Base-by-base conservation (phyloP, 2,113 vertebrate species). In the Hyaena hyaena region DNA sequence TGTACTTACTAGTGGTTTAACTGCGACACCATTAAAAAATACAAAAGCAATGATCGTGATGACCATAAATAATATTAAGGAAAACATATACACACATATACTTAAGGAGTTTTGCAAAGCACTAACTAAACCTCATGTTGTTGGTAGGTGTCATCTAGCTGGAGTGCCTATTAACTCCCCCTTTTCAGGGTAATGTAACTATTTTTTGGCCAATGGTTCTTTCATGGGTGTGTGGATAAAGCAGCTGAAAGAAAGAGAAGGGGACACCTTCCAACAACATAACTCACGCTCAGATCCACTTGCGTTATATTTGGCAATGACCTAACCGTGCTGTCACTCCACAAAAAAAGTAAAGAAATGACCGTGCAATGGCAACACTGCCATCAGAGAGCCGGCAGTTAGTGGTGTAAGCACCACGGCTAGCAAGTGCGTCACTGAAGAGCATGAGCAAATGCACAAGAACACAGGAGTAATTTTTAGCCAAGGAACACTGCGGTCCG, bases 1-100 rank as follows among this genome's bases (percentile, higher is more conserved):
- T 74, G 24, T 96, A 95, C 73, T 80, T 96, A 95, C 73, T 80
- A 95, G 96, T 94, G 95, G 97, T 90, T 97, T 88, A 86, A 7
- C 4, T 74, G 82, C 96, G 92, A 93, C 0, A 7, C 43, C 86
- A 82, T 77, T 93, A 94, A 97, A 93, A 97, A 97, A 91, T 83
- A 95, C 4, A 17, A 97, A 97, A 97, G 93, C 97, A 80, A 66
- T 24, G 58, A 23, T 35, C 92, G 85, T 77, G 96, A 65, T 65
- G 87, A 89, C 35, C 84, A 74, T 74, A 92, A 95, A 77, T 55
- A 94, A 80, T 35, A 48, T 4, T 65, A 35, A 97, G 92, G 95
- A 69, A 93, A 92, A 81, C 17, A 83, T 0, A 87, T 7, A 66
- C 11, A 65, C 19, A 48, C 45, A 68, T 6, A 88, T 73, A 58